phyloP scores from a whole-genome alignment of 2,888 invertebrate genomes.

The Pristionchus entomophagus region DNA sequence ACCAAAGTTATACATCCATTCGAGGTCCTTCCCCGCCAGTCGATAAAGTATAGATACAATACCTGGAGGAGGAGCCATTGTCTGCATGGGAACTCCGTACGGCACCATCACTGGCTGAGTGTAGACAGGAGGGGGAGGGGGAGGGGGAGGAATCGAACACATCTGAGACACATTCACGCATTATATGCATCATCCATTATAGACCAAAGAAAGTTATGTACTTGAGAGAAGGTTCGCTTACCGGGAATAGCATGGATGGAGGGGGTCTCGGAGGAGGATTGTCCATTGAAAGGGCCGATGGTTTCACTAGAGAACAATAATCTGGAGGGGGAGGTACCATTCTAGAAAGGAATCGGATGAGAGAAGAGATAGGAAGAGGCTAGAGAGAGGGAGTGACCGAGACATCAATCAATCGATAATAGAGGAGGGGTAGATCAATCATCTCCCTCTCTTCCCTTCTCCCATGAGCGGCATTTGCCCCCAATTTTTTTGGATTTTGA shows the following conservation, averaged over 20 bases:
- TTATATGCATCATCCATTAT: no score
- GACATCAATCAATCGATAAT: background rate
- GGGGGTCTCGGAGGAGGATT: background rate
- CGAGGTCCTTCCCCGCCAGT: background rate
- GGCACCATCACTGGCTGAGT: conserved; percentile 19
- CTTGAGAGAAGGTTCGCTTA: no score
- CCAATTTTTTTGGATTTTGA: background rate
- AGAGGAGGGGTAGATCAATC: conserved; percentile 11
- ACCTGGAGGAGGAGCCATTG: background rate
- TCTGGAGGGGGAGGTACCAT: conserved; percentile 17
- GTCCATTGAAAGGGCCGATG: background rate
- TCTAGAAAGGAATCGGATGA: background rate
- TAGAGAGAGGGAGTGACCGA: background rate
- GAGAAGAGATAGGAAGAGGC: background rate
- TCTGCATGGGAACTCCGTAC: conserved; percentile 15
- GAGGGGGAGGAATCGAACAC: background rate
- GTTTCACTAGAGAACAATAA: background rate
- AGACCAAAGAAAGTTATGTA: background rate
- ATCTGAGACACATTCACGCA: background rate
- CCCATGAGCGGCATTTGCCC: no score
- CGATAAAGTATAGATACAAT: background rate
- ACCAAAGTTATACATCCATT: background rate
- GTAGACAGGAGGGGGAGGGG: background rate
- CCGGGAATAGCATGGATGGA: background rate
- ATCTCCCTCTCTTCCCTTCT: background rate